These are phyloP conservation scores for Rhinopomastus cyanomelas DNA, from an alignment of 2,113 vertebrate species.

Conservation along the genomic window DNA sequence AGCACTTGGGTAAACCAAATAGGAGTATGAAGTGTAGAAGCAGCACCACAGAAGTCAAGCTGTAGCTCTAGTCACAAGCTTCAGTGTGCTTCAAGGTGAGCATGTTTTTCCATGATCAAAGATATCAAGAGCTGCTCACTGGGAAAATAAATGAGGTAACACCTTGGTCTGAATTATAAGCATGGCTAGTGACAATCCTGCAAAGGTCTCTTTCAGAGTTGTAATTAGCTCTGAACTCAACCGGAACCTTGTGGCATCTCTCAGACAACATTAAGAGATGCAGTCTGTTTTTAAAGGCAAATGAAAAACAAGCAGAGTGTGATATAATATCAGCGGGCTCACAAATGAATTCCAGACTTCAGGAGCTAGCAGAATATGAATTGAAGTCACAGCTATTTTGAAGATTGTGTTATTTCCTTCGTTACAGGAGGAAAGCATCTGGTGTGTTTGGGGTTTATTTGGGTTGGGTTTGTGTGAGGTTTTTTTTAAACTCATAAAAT, in stretches of 20 bases:
- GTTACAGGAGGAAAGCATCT: neutral
- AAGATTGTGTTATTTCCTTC: neutral
- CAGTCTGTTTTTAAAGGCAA: neutral
- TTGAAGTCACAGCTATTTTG: neutral
- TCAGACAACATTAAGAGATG: neutral
- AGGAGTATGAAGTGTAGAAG: neutral
- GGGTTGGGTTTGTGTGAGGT: too few relatives aligned
- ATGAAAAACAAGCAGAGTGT: neutral
- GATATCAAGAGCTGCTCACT: neutral
- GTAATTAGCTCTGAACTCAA: conserved; percentile 32
- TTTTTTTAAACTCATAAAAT: neutral
- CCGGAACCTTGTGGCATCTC: neutral
- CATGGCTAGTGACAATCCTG: conserved; percentile 9
- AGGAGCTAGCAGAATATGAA: neutral
- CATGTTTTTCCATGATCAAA: neutral
- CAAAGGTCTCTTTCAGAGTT: neutral
- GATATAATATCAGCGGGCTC: neutral
- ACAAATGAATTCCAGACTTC: neutral
- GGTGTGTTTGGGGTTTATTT: neutral
- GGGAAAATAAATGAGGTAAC: conserved; percentile 37
- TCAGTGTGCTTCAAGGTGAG: conserved; percentile 21
- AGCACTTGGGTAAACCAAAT: neutral
- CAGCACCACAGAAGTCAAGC: neutral
- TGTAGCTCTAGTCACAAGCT: neutral
- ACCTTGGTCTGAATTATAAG: neutral